A percentile compares a stretch with the other conserved stretches of the same genome.
Conservation (phyloP, 2,888 invertebrate species). For the Stenoptilia bipunctidactyla region DNA sequence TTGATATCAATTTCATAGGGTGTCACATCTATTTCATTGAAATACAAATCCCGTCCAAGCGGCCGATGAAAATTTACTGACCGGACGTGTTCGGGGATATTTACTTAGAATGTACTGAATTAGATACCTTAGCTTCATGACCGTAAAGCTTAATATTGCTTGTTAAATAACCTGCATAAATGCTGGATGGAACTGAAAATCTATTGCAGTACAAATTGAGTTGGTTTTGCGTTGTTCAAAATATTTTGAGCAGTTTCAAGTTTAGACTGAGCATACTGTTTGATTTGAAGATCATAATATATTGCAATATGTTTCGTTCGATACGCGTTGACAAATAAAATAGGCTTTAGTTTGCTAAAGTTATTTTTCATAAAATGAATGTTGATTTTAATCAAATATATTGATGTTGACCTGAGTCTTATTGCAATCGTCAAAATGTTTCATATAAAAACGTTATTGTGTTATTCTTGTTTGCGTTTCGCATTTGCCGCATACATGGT, state of each 20-base stretch:
- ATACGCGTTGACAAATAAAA: not conserved
- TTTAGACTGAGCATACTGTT: not conserved
- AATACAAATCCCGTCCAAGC: slow-evolving; percentile 32
- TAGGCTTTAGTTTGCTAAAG: not conserved
- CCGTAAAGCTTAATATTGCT: not conserved
- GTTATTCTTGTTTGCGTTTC: too few species aligned
- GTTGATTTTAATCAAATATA: too few species aligned
- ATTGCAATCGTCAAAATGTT: too few species aligned
- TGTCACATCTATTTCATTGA: slow-evolving; percentile 36
- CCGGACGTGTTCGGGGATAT: slow-evolving; percentile 24
- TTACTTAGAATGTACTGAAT: not conserved
- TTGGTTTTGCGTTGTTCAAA: too few species aligned
- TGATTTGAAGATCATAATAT: not conserved
- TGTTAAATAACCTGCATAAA: not conserved
- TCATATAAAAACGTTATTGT: too few species aligned
- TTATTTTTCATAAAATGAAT: too few species aligned
- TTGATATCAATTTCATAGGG: slow-evolving; percentile 29
- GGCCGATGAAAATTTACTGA: slow-evolving; percentile 37
- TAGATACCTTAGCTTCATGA: not conserved
- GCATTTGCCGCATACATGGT: too few species aligned
- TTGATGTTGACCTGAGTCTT: too few species aligned
- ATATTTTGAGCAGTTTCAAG: not conserved
- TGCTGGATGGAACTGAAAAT: too few species aligned
- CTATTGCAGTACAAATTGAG: too few species aligned
- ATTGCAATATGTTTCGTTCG: slow-evolving; percentile 1